A percentile compares a stretch with the other conserved stretches of the same genome.
These are phyloP conservation scores for Thymallus thymallus DNA, from an alignment of 2,113 vertebrate species.

Conservation along the genomic window DNA sequence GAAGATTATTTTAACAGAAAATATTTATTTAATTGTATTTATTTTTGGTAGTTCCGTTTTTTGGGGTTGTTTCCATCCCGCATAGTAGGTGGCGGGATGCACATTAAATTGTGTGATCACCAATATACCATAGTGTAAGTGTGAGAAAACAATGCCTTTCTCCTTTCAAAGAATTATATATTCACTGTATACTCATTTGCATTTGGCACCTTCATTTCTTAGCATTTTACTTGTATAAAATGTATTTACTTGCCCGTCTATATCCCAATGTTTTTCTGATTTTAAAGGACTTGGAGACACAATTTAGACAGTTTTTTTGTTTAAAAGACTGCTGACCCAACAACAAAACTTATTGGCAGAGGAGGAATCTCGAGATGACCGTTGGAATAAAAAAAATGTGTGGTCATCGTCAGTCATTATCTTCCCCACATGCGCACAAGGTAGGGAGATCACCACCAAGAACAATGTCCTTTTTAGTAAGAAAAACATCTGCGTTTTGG, in stretches of 20 bases:
- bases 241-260: too few species aligned
- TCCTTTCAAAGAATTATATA: conserved; percentile 34
- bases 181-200: conserved; percentile 6
- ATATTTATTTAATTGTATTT: too few species aligned
- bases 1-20: too few species aligned
- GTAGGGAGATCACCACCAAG: neutral
- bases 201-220: conserved; percentile 22
- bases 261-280: neutral
- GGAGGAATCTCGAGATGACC: neutral
- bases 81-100: too few species aligned
- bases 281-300: neutral
- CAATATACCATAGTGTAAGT: conserved; percentile 25
- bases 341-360: neutral
- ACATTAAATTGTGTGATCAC: too few species aligned
- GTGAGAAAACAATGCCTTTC: conserved; percentile 31
- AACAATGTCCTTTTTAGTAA: too few species aligned
- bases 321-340: neutral
- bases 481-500: too few species aligned
- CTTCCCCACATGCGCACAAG: neutral
- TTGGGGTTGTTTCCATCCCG: too few species aligned
- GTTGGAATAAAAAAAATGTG: neutral
- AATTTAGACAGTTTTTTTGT: neutral
- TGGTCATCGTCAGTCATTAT: too few species aligned
- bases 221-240: conserved; percentile 42
- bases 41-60: too few species aligned